A percentile compares a stretch with the other conserved stretches of the same genome.
Conservation (phyloP, 2,113 vertebrate species). For the Rhinoptilus africanus region DNA sequence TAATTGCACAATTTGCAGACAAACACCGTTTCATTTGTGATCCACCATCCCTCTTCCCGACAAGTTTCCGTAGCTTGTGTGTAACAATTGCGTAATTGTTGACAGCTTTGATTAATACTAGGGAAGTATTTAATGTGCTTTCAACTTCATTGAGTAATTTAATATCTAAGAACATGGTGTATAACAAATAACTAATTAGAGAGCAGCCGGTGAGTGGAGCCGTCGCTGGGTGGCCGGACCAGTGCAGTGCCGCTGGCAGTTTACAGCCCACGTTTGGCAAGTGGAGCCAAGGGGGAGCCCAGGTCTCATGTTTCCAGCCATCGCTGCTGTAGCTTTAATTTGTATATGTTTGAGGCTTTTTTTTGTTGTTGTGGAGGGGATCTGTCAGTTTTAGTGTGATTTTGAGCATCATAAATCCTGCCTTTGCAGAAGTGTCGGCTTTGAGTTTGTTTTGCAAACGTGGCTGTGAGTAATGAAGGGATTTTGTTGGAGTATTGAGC, state of each 20-base stretch:
- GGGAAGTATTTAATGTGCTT: slow-evolving; percentile 8
- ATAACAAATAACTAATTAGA: neutral
- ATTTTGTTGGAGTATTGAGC: neutral
- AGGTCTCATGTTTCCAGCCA: neutral
- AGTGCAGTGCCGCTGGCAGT: fast-evolving
- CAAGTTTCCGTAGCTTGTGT: fast-evolving
- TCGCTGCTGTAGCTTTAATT: neutral
- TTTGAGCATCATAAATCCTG: neutral
- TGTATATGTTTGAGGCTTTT: neutral
- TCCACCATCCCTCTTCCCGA: neutral
- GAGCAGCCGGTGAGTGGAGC: neutral
- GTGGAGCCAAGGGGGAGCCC: neutral
- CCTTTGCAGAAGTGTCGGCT: neutral
- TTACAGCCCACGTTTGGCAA: neutral
- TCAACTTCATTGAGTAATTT: neutral
- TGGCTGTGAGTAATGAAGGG: neutral
- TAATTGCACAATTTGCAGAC: neutral
- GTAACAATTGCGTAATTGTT: neutral
- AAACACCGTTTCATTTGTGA: neutral
- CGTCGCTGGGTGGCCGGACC: fast-evolving
- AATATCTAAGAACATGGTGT: neutral
- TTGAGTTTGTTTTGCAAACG: slow-evolving; percentile 24
- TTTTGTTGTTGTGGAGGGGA: neutral
- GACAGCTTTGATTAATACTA: neutral
- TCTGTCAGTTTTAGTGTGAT: neutral